Evolutionary conservation across 2,888 invertebrate genomes (phyloP).

Genomic region (Tricholauxania praeusta): DNA sequence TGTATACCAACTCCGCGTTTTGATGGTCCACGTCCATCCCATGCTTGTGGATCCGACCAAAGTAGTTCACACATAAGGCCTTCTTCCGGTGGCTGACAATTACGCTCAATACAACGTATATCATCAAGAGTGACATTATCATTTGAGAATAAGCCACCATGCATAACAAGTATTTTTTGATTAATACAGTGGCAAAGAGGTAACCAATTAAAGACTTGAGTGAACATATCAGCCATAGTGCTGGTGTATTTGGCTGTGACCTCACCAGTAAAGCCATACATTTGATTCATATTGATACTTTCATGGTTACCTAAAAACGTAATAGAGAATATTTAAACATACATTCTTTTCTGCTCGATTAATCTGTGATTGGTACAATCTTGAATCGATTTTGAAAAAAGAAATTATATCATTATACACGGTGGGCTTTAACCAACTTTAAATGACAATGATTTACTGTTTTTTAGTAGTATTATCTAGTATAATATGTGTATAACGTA

Average conservation of each 20-base stretch:
- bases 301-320: slow-evolving; percentile 91
- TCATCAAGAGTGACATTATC: slow-evolving; percentile 95
- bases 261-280: slow-evolving; percentile 99
- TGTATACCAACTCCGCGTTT: slow-evolving; percentile 98
- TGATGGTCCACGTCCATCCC: slow-evolving; percentile 88
- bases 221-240: slow-evolving; percentile 97
- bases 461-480: no score
- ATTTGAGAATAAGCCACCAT: slow-evolving; percentile 96
- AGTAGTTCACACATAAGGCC: slow-evolving; percentile 98
- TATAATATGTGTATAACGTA: no score
- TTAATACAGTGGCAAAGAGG: slow-evolving; percentile 97
- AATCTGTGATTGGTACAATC: not conserved
- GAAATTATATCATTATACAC: no score
- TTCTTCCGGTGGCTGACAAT: slow-evolving; percentile 97
- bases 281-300: slow-evolving; percentile 97
- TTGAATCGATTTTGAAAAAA: not conserved
- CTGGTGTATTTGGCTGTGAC: slow-evolving; percentile 95
- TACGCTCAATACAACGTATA: slow-evolving; percentile 88
- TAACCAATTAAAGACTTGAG: slow-evolving; percentile 98
- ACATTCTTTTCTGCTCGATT: not conserved
- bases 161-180: slow-evolving; percentile 87
- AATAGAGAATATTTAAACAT: slow-evolving; percentile 29
- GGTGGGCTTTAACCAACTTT: no score
- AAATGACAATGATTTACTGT: no score
- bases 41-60: slow-evolving; percentile 98